Evolutionary conservation across 1,140 invertebrate species (phyloP).

Genomic region (Panagrolaimus sp.): DNA sequence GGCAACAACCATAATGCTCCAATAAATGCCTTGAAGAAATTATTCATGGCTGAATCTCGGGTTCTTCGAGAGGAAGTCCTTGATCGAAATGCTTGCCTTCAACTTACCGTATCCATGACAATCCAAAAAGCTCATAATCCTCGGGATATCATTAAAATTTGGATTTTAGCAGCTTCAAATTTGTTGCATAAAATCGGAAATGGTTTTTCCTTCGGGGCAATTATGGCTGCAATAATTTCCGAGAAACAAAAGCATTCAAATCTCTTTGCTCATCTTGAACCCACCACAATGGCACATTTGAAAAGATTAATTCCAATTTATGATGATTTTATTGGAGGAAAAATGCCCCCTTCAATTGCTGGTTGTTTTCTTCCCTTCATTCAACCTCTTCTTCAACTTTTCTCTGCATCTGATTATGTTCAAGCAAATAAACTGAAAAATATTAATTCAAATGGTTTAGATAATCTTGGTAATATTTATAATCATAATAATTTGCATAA

Average conservation of each 20-base stretch:
- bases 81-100: constrained; percentile 9
- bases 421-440: neutral
- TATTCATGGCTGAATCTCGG: neutral
- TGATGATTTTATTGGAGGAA: neutral
- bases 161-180: neutral
- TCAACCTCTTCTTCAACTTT: constrained; percentile 14
- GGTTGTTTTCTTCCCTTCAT: constrained; percentile 16
- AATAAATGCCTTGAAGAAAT: neutral
- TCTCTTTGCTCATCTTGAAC: neutral
- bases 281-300: neutral
- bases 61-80: constrained; percentile 4
- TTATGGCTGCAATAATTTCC: neutral
- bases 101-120: neutral
- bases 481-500: neutral
- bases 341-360: neutral
- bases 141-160: neutral
- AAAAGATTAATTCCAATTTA: constrained; percentile 8
- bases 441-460: neutral
- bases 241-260: neutral
- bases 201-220: neutral
- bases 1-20: neutral
- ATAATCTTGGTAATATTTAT: neutral
- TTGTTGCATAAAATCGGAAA: constrained; percentile 8
- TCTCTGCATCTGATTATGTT: constrained; percentile 13
- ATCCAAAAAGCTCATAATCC: neutral